A percentile compares a stretch with the other conserved stretches of the same genome.
phyloP scores from a whole-genome alignment of 2,888 invertebrate genomes.

The Cryptocheilus praepositus region DNA sequence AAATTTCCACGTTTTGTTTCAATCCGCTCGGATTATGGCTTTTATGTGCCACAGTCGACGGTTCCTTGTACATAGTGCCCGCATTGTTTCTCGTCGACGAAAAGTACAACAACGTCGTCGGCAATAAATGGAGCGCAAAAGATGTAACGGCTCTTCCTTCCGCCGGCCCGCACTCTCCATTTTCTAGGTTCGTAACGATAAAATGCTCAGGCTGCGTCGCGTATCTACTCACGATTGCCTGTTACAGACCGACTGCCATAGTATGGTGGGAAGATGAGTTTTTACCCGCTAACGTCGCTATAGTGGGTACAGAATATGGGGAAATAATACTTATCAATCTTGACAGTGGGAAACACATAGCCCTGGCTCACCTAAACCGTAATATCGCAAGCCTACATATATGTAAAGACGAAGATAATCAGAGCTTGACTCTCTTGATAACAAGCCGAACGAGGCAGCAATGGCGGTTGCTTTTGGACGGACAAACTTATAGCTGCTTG shows the following conservation, averaged over 20 bases:
- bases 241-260: constrained; percentile 66
- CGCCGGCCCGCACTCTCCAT: constrained; percentile 65
- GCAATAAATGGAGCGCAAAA: constrained; percentile 78
- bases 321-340: constrained; percentile 83
- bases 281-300: constrained; percentile 68
- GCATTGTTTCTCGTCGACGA: constrained; percentile 78
- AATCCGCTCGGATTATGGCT: constrained; percentile 89
- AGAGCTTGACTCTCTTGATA: constrained; percentile 80
- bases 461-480: constrained; percentile 89
- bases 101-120: constrained; percentile 72
- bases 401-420: constrained; percentile 84
- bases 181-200: constrained; percentile 59
- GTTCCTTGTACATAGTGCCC: constrained; percentile 80
- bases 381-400: constrained; percentile 81
- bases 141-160: constrained; percentile 77
- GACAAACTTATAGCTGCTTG: constrained; percentile 80
- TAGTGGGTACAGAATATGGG: constrained; percentile 76
- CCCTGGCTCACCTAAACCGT: constrained; percentile 79
- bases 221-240: neutral
- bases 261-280: constrained; percentile 72
- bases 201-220: neutral
- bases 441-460: constrained; percentile 85
- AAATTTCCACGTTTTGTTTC: constrained; percentile 81
- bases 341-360: constrained; percentile 81
- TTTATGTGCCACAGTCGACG: constrained; percentile 77